A percentile compares a stretch with the other conserved stretches of the same genome.
Conservation (phyloP, 2,888 invertebrate genomes). For the Zaprionus obscuricornis region DNA sequence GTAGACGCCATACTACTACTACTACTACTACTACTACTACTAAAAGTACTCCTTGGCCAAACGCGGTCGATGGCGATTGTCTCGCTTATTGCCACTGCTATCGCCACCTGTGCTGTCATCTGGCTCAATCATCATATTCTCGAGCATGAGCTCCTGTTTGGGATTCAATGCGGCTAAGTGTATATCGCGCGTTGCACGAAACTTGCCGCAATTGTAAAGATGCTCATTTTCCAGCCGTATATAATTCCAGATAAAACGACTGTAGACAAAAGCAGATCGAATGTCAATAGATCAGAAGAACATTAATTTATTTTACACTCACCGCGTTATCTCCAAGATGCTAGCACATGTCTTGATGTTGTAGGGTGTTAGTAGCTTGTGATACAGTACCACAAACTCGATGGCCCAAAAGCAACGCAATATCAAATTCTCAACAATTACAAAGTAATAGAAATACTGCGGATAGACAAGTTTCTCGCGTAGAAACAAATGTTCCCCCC, state of each 20-base stretch:
- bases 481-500: slow-evolving; percentile 94
- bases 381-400: slow-evolving; percentile 91
- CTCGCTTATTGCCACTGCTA: slow-evolving; percentile 44
- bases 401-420: slow-evolving; percentile 96
- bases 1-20: too few species aligned
- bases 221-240: slow-evolving; percentile 99
- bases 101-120: slow-evolving; percentile 90
- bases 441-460: slow-evolving; percentile 92
- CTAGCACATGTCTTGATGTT: slow-evolving; percentile 91
- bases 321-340: slow-evolving; percentile 94
- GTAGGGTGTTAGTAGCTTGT: slow-evolving; percentile 88
- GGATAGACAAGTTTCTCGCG: slow-evolving; percentile 97
- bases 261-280: slow-evolving; percentile 11
- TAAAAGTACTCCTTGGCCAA: slow-evolving; percentile 63
- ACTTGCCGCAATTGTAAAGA: slow-evolving; percentile 98
- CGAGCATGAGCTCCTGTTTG: slow-evolving; percentile 92
- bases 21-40: too few species aligned
- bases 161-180: slow-evolving; percentile 93
- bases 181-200: slow-evolving; percentile 98
- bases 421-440: slow-evolving; percentile 96
- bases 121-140: slow-evolving; percentile 96
- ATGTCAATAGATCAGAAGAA: neutral
- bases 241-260: slow-evolving; percentile 99
- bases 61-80: slow-evolving; percentile 23
- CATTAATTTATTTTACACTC: slow-evolving; percentile 13